phyloP scores from a whole-genome alignment of 2,797 vertebrate genomes.

The Pangasius mekongensis region DNA sequence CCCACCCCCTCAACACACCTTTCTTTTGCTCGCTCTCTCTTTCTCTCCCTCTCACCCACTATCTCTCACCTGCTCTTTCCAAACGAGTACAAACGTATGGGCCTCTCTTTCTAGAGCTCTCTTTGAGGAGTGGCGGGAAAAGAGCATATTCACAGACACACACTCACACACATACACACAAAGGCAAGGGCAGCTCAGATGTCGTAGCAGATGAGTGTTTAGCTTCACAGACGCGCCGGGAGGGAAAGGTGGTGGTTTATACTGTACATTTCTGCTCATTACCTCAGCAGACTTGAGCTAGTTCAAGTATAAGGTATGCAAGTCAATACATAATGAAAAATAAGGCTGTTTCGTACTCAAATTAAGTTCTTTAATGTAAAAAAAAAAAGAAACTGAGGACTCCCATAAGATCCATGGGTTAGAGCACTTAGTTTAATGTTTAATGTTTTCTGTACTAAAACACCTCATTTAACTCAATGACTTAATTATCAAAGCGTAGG shows the following conservation, averaged over 20 bases:
- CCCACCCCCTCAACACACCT: constrained; percentile 38
- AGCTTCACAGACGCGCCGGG: constrained; percentile 35
- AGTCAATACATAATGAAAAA: constrained; percentile 17
- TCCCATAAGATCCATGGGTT: background rate
- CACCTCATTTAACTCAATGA: constrained; percentile 19
- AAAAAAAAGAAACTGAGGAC: background rate
- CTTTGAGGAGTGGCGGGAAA: constrained; percentile 73
- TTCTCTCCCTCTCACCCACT: constrained; percentile 58
- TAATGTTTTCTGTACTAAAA: constrained; percentile 33
- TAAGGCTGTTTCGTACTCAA: background rate
- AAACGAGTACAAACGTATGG: constrained; percentile 49
- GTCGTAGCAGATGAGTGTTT: constrained; percentile 75
- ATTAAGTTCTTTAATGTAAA: background rate
- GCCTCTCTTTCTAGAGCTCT: constrained; percentile 45
- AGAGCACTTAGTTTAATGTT: background rate
- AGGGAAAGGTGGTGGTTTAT: constrained; percentile 27
- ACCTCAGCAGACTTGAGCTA: constrained; percentile 8
- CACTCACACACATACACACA: constrained; percentile 67
- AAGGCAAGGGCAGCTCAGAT: constrained; percentile 81
- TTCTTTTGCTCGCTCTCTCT: constrained; percentile 25
- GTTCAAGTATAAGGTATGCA: constrained; percentile 8
- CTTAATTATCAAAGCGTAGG: constrained; percentile 21
- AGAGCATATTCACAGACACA: constrained; percentile 57
- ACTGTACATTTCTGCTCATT: constrained; percentile 18
- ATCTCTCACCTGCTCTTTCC: constrained; percentile 60